Base-by-base conservation (phyloP, 30 jellyfish, hydroid and myxozoan genomes). In the Calvadosia cruxmelitensis region DNA sequence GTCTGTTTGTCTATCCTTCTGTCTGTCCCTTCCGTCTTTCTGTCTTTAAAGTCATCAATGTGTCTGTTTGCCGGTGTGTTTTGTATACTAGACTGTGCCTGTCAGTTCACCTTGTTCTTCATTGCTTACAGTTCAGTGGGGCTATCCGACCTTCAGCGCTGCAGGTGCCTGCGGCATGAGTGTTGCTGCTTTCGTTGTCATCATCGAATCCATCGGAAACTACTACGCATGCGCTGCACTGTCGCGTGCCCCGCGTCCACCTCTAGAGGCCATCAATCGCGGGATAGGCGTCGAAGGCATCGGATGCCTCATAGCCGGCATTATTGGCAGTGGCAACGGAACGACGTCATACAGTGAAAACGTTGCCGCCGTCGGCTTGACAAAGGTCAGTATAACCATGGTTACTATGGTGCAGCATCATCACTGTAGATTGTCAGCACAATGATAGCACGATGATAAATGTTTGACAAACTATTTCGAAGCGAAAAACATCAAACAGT, bases 271-370 rank as follows among this genome's bases (percentile, higher is more conserved):
- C 24, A 27, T 57, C 27, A 57, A 57, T 27, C 69, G 69, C 24
- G 69, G 69, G 12, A 24, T 57, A 5, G 69, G 69, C 12, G 24
- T 27, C 12, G 69, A 57, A 27, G 69, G 69, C 32, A 24, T 57
- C 12, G 69, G 69, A 3, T 57, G 69, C 69, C 7, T 57, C 32
- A 57, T 57, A n/a, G 27, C 69, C 24, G 69, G 33, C 33, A 57
- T 27, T 10, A 3, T 57, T 24, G 69, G 69, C 27, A 57, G 33
- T 24, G 69, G 69, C 12, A 57, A 57, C 25, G 69, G 27, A 57
- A 57, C 69, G 12, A 57, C 69, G 10, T 57, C 69, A 3, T 57
- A 57, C 69, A 57, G 69, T 24, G 27, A 57, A 57, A 57, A 57
- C 25, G 32, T 57, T 5, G 69, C 69, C 25, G 69, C 69, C 5